Conservation (phyloP, 1,140 invertebrate species). For the Myzus persicae region DNA sequence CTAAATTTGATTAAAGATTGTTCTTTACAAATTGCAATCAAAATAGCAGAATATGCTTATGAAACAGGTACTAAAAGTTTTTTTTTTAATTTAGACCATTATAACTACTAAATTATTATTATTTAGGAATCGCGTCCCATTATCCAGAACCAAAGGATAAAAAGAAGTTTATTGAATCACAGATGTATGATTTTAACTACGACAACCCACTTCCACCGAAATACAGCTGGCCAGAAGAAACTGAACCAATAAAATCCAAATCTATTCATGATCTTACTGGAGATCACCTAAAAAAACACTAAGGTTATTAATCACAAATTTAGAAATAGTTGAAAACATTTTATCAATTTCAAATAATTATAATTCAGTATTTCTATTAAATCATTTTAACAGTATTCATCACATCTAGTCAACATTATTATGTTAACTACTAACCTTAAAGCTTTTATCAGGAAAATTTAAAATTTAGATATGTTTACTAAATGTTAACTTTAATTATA, state of each 20-base stretch:
- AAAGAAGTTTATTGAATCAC: constrained; percentile 74
- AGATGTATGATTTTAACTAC: constrained; percentile 83
- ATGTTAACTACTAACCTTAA: constrained; percentile 44
- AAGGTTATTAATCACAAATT: background rate
- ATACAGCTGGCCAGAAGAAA: constrained; percentile 74
- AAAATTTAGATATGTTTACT: background rate
- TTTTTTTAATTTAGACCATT: background rate
- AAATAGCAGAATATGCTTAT: constrained; percentile 77
- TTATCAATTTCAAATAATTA: constrained; percentile 33
- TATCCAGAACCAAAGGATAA: constrained; percentile 85
- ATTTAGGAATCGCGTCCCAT: constrained; percentile 79
- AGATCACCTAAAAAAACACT: constrained; percentile 60
- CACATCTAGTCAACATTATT: constrained; percentile 46
- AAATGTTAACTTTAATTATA: constrained; percentile 32
- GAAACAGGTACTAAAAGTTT: constrained; percentile 66
- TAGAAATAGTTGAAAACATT: background rate
- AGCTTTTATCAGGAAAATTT: constrained; percentile 20
- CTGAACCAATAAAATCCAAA: constrained; percentile 54
- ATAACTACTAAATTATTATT: constrained; percentile 42
- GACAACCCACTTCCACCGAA: constrained; percentile 77
- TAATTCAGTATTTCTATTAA: constrained; percentile 52
- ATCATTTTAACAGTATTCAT: constrained; percentile 50
- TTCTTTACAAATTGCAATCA: constrained; percentile 76
- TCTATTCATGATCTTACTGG: constrained; percentile 59
- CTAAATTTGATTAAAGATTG: constrained; percentile 76